phyloP scores from a whole-genome alignment of 1,140 invertebrate genomes.

The Dendrolimus punctatus region DNA sequence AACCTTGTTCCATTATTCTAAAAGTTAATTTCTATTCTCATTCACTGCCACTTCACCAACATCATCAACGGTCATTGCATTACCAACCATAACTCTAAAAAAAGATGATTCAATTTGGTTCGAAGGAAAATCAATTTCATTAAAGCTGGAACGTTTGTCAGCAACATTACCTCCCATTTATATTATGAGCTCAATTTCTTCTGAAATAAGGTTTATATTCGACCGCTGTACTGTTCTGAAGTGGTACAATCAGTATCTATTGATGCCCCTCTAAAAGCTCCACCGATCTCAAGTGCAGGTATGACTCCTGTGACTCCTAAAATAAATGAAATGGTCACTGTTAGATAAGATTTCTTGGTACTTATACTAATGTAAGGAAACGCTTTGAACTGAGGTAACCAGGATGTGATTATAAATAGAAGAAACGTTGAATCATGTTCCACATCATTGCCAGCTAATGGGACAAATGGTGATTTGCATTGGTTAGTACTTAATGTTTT shows the following conservation, averaged over 20 bases:
- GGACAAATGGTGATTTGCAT: too few relatives aligned
- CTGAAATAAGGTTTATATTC: constrained; percentile 9
- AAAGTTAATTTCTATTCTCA: constrained; percentile 11
- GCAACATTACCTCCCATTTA: constrained; percentile 7
- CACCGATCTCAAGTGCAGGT: constrained; percentile 60
- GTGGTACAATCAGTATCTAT: constrained; percentile 48
- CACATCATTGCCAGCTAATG: too few relatives aligned
- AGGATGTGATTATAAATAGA: too few relatives aligned
- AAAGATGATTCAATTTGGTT: constrained; percentile 18
- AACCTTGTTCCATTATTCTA: constrained; percentile 5
- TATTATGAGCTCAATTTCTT: constrained; percentile 6
- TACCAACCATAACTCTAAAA: constrained; percentile 11
- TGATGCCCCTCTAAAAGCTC: constrained; percentile 56
- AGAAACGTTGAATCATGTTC: too few relatives aligned
- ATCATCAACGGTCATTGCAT: constrained; percentile 10
- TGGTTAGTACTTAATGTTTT: too few relatives aligned
- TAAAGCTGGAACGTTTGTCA: constrained; percentile 25
- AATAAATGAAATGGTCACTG: constrained; percentile 66
- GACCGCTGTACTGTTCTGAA: constrained; percentile 23
- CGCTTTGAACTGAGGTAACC: constrained; percentile 18
- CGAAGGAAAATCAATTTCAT: constrained; percentile 10
- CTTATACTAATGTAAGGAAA: constrained; percentile 12
- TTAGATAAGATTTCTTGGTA: constrained; percentile 38
- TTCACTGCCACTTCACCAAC: constrained; percentile 11
- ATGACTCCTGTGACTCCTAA: constrained; percentile 62